phyloP scores from a whole-genome alignment of 2,113 vertebrate genomes.

The Ceratotherium simum region DNA sequence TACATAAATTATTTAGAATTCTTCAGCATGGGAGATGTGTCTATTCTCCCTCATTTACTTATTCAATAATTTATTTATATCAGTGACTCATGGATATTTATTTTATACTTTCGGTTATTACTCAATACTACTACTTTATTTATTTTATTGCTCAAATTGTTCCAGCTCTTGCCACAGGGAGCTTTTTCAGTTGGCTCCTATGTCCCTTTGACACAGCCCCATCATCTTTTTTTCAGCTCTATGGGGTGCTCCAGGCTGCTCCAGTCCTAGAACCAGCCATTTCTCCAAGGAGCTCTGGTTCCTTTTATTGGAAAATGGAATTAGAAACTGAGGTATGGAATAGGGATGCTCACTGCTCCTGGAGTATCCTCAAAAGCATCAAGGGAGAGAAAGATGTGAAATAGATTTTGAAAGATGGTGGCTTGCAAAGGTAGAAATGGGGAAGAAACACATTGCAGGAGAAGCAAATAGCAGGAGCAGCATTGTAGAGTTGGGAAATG shows the following conservation, averaged over 20 bases:
- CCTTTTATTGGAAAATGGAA: conserved; percentile 8
- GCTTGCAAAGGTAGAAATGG: background rate
- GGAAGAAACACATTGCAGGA: background rate
- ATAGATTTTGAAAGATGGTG: background rate
- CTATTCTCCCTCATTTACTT: background rate
- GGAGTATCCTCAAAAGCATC: no score
- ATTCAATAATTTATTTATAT: conserved; percentile 2
- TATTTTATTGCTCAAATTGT: background rate
- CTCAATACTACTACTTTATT: background rate
- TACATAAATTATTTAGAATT: background rate
- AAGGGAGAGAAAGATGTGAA: background rate
- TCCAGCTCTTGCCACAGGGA: background rate
- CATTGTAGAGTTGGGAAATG: background rate
- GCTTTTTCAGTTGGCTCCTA: background rate
- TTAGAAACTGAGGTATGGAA: background rate
- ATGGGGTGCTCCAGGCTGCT: background rate
- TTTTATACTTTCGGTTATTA: conserved; percentile 22
- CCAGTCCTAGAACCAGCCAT: background rate
- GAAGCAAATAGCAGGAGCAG: background rate
- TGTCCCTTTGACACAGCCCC: background rate
- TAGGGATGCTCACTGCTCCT: background rate
- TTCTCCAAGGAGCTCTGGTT: conserved; percentile 10
- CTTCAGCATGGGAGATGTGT: background rate
- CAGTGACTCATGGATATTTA: background rate
- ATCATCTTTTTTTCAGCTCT: background rate